Evolutionary conservation across 1,140 invertebrate species (phyloP).

Genomic region (Tyrophagus putrescentiae): DNA sequence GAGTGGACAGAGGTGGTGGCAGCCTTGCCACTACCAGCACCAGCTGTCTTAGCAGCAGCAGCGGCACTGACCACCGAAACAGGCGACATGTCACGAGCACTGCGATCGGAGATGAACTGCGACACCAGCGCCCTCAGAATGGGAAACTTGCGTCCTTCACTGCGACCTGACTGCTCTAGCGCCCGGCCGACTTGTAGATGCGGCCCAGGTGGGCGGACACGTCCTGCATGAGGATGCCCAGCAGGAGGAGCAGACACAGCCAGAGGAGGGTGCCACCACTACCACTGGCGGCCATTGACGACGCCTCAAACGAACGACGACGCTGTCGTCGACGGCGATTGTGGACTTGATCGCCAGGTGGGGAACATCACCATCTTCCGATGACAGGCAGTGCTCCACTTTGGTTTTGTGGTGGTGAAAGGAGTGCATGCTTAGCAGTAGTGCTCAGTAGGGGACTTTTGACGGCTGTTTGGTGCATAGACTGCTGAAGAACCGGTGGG

Average conservation of each 20-base stretch:
- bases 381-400: no score
- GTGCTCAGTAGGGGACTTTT: no score
- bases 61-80: background rate
- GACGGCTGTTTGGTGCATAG: no score
- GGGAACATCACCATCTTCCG: background rate
- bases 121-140: background rate
- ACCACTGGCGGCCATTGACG: background rate
- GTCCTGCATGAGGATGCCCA: background rate
- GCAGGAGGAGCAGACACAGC: background rate
- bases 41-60: background rate
- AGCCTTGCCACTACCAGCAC: background rate
- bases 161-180: background rate
- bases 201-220: background rate
- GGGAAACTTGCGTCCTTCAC: constrained; percentile 14
- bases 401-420: no score
- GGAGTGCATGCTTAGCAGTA: no score
- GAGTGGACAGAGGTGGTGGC: background rate
- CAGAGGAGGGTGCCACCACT: no score
- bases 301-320: background rate
- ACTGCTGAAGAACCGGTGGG: no score
- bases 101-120: constrained; percentile 8
- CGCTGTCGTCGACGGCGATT: background rate
- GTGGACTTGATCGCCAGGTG: background rate
- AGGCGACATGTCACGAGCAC: background rate
- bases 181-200: constrained; percentile 2